Conservation (phyloP, 2,888 invertebrate species). For the Stenodema calcarata region DNA sequence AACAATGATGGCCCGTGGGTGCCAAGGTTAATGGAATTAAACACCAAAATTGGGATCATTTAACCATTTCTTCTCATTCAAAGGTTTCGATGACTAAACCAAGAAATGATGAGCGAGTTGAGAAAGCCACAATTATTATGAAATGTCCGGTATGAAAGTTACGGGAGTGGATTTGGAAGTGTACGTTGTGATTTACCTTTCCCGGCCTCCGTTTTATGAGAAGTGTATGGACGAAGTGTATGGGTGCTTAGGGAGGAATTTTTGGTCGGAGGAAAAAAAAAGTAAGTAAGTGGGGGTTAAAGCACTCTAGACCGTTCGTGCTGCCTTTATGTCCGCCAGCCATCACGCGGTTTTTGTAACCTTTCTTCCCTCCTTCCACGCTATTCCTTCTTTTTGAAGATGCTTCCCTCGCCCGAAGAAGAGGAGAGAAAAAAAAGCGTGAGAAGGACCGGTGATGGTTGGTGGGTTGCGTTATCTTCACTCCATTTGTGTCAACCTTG, state of each 20-base stretch:
- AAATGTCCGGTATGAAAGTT: neutral
- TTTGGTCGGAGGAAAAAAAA: neutral
- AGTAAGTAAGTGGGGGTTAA: neutral
- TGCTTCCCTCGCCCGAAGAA: slow-evolving; percentile 8
- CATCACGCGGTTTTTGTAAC: slow-evolving; percentile 44
- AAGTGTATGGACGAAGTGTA: slow-evolving; percentile 9
- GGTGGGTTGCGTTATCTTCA: slow-evolving; percentile 37
- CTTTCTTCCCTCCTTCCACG: slow-evolving; percentile 12
- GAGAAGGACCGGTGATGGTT: neutral
- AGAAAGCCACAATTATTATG: neutral
- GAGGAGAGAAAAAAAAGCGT: slow-evolving; percentile 4
- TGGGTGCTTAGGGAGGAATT: slow-evolving; percentile 15
- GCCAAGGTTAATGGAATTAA: too few species aligned
- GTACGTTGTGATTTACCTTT: slow-evolving; percentile 5
- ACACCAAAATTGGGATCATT: too few species aligned
- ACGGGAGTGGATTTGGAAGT: neutral
- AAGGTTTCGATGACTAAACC: too few species aligned
- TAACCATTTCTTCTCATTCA: too few species aligned
- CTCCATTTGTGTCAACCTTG: slow-evolving; percentile 46
- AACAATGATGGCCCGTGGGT: too few species aligned
- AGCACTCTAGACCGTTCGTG: slow-evolving; percentile 27
- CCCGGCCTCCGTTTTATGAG: slow-evolving; percentile 9
- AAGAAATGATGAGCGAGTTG: neutral
- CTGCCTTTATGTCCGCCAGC: slow-evolving; percentile 40
- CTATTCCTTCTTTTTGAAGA: slow-evolving; percentile 19